phyloP scores from a whole-genome alignment of 2,113 vertebrate genomes.

The Scophthalmus maximus region DNA sequence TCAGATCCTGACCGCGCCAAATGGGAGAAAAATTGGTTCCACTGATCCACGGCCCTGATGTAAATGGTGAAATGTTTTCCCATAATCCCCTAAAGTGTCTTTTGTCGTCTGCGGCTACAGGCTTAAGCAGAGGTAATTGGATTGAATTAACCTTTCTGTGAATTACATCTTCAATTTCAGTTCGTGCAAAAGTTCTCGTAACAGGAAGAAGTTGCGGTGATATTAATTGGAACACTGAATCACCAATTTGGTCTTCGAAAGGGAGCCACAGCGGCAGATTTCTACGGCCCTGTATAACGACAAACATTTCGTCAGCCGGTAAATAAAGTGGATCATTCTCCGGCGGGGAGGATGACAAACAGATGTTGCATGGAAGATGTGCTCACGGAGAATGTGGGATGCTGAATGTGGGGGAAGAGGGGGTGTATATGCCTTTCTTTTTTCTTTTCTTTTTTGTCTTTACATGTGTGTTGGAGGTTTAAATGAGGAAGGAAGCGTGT shows the following conservation, averaged over 20 bases:
- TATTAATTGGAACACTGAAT: conserved; percentile 74
- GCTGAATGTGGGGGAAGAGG: background rate
- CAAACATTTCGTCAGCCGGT: conserved; percentile 65
- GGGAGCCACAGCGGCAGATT: conserved; percentile 26
- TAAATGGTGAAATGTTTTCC: conserved; percentile 74
- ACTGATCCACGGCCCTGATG: conserved; percentile 66
- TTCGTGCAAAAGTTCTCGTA: background rate
- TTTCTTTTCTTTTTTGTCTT: background rate
- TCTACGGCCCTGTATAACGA: conserved; percentile 62
- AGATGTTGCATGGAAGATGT: conserved; percentile 38
- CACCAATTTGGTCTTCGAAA: conserved; percentile 66
- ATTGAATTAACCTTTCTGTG: conserved; percentile 68
- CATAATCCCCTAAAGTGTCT: conserved; percentile 76
- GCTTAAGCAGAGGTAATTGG: conserved; percentile 71
- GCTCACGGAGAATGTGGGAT: background rate
- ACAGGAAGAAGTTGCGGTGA: conserved; percentile 42
- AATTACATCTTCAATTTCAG: conserved; percentile 75
- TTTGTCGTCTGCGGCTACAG: conserved; percentile 46
- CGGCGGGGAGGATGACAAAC: conserved; percentile 18
- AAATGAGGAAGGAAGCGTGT: background rate
- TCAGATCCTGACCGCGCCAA: conserved; percentile 5
- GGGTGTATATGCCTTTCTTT: background rate
- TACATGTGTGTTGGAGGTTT: background rate
- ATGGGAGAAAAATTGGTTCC: conserved; percentile 69
- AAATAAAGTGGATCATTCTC: conserved; percentile 60